Evolutionary conservation across 2,797 vertebrate species (phyloP), one percentile per base, ranked within the genome.

Genomic region (Picus viridis): DNA sequence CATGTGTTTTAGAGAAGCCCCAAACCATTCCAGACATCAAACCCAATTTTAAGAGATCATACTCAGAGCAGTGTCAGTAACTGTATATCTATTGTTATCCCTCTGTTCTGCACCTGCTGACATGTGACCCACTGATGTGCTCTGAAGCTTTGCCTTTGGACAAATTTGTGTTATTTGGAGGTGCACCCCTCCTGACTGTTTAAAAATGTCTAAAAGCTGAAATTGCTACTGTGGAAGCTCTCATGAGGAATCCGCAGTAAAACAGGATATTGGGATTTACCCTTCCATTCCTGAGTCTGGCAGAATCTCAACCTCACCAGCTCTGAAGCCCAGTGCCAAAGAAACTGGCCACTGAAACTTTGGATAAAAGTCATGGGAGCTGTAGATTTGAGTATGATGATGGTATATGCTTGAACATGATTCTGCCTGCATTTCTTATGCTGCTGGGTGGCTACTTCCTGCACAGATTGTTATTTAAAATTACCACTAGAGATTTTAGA

Each of bases 151-250:
- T 58, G 19, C 10, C 17, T 32, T 14, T 59, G 32, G 10, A 36
- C 71, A 88, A 71, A 72, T 72, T 18, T 3, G 17, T 11, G 7
- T 58, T 51, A n/a, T 16, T 4, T 59, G 23, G 5, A 26, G 20
- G 2, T 47, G 5, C 2, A 27, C 7, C 27, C 2, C 32, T 69
- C 24, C 24, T 7, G 20, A 29, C 29, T 3, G 0, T 14, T 59
- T 27, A 34, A n/a, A 74, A 77, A 75, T 15, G 7, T 22, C 26
- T 56, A 75, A 69, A 75, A 78, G 12, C 27, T 14, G 8, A 39
- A 63, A 76, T 14, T 51, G 1, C 22, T 65, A 4, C 16, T 0
- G 0, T 36, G 22, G 18, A 62, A 64, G 30, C 12, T 41, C 8
- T 11, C 8, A 10, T 0, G 0, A 63, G 19, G 17, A 20, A 34